Base-by-base conservation (phyloP, 2,113 vertebrate species). In the Patagioenas fasciata region DNA sequence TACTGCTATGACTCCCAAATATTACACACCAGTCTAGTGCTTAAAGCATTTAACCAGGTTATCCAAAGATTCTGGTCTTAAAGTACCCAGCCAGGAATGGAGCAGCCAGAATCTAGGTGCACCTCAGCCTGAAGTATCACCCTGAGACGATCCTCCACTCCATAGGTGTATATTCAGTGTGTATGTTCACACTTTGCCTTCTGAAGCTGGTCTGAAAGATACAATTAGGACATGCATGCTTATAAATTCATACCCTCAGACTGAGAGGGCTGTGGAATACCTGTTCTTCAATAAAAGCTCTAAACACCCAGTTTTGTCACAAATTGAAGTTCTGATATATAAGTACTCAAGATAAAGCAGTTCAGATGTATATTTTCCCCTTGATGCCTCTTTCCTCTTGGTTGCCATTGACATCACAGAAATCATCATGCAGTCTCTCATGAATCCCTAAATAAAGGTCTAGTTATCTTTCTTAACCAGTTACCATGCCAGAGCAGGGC, bases 161-260 rank as follows among this genome's bases (percentile, higher is more conserved):
- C 2, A 0, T 2, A 51, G 16, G 4, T 20, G 6, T 23, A 26
- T 20, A 74, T 51, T 82, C 31, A 31, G 19, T 13, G 5, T 31
- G 32, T 0, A 0, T 36, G 15, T 61, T 80, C 44, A 40, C 11
- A 58, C 2, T 36, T 70, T 73, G 72, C 44, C 25, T 54, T 66
- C 40, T 61, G 34, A 88, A 88, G 11, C 3, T 48, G 18, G 4
- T 70, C 40, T 61, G 51, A 80, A 91, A 40, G 29, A 16, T 28
- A 54, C 11, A 48, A 19, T 61, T 72, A 86, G 21, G 26, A 19
- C 36, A 53, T 6, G 9, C 3, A 21, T 40, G 31, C 10, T 18
- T 57, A 24, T 26, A 65, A 40, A 62, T 58, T 73, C 56, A 36
- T 34, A 44, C 10, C 24, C 8, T 15, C 15, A 50, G 15, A 34